phyloP scores from a whole-genome alignment of 2,113 vertebrate species.

The Chiloscyllium plagiosum region DNA sequence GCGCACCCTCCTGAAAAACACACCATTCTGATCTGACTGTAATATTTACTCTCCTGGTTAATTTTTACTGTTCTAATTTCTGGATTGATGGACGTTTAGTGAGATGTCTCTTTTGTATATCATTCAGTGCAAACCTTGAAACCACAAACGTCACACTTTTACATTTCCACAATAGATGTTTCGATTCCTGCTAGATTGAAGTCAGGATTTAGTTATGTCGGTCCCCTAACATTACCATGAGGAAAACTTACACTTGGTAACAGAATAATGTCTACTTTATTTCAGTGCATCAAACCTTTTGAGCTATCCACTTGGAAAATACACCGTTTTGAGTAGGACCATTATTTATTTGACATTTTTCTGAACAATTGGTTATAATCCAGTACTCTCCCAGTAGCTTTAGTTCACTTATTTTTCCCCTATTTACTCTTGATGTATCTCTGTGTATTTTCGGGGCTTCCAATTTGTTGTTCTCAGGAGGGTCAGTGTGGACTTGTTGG shows the following conservation, averaged over 20 bases:
- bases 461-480: not conserved
- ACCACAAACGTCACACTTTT: not conserved
- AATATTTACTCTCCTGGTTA: not conserved
- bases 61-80: not conserved
- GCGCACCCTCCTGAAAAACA: not conserved
- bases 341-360: not conserved
- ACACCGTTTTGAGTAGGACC: not conserved
- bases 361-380: not conserved
- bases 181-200: not conserved
- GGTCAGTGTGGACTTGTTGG: too few relatives aligned
- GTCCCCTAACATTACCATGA: not conserved
- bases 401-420: not conserved
- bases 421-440: not conserved
- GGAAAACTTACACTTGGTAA: not conserved
- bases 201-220: too few relatives aligned
- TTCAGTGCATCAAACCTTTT: not conserved
- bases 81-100: not conserved
- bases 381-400: not conserved
- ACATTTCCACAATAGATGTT: too few relatives aligned
- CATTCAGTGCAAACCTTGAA: not conserved
- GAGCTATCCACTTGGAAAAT: not conserved
- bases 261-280: not conserved
- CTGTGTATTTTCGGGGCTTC: not conserved
- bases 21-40: not conserved
- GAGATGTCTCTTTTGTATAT: not conserved